Conservation (phyloP, 2,888 invertebrate genomes). For the Augochlorella aurata region DNA sequence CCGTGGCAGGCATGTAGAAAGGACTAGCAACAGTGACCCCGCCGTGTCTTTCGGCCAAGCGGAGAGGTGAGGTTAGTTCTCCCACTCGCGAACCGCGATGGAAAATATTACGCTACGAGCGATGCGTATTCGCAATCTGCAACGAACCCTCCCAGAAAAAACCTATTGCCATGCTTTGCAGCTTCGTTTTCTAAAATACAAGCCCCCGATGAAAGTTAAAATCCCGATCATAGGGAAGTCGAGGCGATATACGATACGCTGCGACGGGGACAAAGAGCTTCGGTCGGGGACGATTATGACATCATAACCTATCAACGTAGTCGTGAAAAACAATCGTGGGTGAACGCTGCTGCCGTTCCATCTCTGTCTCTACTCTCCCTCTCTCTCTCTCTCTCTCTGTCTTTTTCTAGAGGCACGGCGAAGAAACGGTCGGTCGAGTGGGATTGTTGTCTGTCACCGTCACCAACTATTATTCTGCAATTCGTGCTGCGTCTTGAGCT, state of each 20-base stretch:
- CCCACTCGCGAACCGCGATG: constrained; percentile 19
- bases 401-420: neutral
- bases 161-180: neutral
- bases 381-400: neutral
- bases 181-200: too few species aligned
- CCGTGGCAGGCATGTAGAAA: constrained; percentile 46
- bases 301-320: constrained; percentile 52
- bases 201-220: too few species aligned
- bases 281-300: constrained; percentile 40
- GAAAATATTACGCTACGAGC: constrained; percentile 49
- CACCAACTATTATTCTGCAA: neutral
- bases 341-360: neutral
- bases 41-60: constrained; percentile 55
- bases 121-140: neutral
- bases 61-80: constrained; percentile 56
- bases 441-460: neutral
- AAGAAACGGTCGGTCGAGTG: neutral
- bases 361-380: neutral
- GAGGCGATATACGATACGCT: neutral
- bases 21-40: constrained; percentile 54
- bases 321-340: constrained; percentile 21
- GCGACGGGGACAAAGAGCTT: constrained; percentile 47
- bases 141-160: neutral
- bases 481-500: neutral
- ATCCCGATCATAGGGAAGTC: neutral